Evolutionary conservation across 2,888 invertebrate species (phyloP), one percentile per base, ranked within the genome.

Genomic region (Chloroclysta siterata): DNA sequence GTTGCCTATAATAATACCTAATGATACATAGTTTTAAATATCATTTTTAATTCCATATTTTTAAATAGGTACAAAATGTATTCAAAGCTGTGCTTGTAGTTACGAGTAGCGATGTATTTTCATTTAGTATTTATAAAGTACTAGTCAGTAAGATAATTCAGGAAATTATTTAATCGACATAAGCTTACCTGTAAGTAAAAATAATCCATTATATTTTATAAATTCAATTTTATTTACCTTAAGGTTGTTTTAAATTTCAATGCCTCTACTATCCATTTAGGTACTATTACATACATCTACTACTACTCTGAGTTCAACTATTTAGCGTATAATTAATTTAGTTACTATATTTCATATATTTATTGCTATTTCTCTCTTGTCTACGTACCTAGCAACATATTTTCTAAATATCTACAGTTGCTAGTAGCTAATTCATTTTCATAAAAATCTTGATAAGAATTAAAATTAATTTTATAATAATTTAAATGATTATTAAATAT

Each of bases 131-230:
- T 83, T 82, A 82, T 82, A 80, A 80, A 82, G 72, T 84, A 84
- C 88, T 88, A 89, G 90, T 90, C 90, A 90, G 85, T 90, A 90
- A 89, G 89, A 72, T 80, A 83, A 84, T 83, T 77, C 77, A 75
- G 72, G 53, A 60, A 68, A 63, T 60, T 72, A 69, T 69, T 70
- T 66, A 68, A 69, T 61, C 62, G 44, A 62, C 51, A 58, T 58
- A 67, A 53, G 46, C 44, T 41, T 53, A 56, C 33, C 14, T 46
- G 17, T 58, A 47, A 65, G 54, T 65, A 33, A 57, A n/a, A 63
- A 51, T 61, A 65, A 67, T 59, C 59, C 59, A 55, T 54, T 58
- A 28, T 68, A 64, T 68, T 62, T 67, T 60, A 39, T 56, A 64
- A 60, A 57, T 33, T 57, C 14, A 53, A 10, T 47, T 47, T 56